These are phyloP conservation scores for Barypeithes pellucidus DNA, from an alignment of 2,888 invertebrate species.

Conservation along the genomic window DNA sequence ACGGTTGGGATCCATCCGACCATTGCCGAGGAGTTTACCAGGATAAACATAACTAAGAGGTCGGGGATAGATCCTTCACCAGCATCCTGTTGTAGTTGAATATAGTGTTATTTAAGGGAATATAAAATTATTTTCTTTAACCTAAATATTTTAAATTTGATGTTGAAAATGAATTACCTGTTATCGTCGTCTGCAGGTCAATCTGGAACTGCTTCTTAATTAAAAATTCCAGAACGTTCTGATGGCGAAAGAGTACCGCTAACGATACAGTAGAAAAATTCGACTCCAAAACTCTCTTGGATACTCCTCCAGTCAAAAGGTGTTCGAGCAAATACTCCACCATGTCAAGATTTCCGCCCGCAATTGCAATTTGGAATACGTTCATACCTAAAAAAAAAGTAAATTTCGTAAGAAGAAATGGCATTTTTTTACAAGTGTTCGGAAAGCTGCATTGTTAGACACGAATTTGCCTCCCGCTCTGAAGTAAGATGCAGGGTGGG, in stretches of 20 bases:
- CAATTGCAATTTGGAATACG: constrained; percentile 64
- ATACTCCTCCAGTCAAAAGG: constrained; percentile 65
- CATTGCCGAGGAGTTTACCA: constrained; percentile 92
- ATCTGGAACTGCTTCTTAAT: constrained; percentile 62
- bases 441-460: too few relatives aligned
- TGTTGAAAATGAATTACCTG: constrained; percentile 60
- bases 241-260: constrained; percentile 63
- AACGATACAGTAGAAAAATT: constrained; percentile 65
- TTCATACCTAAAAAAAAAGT: constrained; percentile 62
- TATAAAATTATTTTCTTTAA: too few relatives aligned
- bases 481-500: too few relatives aligned
- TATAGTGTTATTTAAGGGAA: neutral
- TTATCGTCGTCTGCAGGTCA: constrained; percentile 58
- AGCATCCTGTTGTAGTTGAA: constrained; percentile 91
- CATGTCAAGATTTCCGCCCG: constrained; percentile 64
- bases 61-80: constrained; percentile 92
- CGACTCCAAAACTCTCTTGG: constrained; percentile 64
- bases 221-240: constrained; percentile 63
- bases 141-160: too few relatives aligned
- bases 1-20: constrained; percentile 97
- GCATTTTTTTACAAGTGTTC: neutral
- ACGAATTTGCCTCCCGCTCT: too few relatives aligned
- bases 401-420: constrained; percentile 1
- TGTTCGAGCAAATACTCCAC: constrained; percentile 64
- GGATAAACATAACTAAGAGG: constrained; percentile 90